phyloP scores from a whole-genome alignment of 1,140 invertebrate species.

The Drosophila grimshawi region DNA sequence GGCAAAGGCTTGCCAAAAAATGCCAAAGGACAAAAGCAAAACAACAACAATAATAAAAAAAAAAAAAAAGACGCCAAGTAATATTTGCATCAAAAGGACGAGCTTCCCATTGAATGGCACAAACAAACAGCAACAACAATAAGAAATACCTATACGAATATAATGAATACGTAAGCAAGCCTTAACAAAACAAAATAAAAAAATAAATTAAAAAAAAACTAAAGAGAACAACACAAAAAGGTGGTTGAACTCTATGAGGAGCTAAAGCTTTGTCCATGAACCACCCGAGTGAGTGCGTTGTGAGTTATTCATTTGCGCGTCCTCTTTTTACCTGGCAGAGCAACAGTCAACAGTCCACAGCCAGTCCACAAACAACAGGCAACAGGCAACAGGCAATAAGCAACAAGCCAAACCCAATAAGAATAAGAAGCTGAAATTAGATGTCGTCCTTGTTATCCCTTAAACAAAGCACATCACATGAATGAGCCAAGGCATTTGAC shows the following conservation, averaged over 20 bases:
- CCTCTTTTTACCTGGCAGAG: not conserved
- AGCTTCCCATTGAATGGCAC: constrained; percentile 57
- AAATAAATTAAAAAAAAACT: constrained; percentile 10
- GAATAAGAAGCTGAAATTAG: constrained; percentile 27
- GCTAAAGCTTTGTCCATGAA: constrained; percentile 58
- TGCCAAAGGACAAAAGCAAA: constrained; percentile 40
- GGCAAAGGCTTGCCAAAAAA: constrained; percentile 26
- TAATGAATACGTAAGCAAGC: constrained; percentile 43
- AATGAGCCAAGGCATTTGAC: not conserved
- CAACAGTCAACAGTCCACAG: not conserved
- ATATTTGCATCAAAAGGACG: constrained; percentile 71
- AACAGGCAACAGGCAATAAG: not conserved
- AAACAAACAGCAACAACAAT: constrained; percentile 22
- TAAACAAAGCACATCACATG: constrained; percentile 19
- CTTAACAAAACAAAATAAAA: constrained; percentile 17
- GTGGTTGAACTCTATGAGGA: constrained; percentile 71
- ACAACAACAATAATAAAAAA: not conserved
- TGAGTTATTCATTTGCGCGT: constrained; percentile 39
- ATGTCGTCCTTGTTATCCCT: constrained; percentile 31
- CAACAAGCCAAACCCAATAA: constrained; percentile 31
- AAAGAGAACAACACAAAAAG: constrained; percentile 46
- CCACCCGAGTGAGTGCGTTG: constrained; percentile 10
- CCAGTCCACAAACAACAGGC: not conserved
- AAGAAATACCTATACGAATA: constrained; percentile 38
- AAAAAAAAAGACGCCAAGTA: constrained; percentile 43